Evolutionary conservation across 2,888 invertebrate species (phyloP).

Genomic region (Nowickia ferox): DNA sequence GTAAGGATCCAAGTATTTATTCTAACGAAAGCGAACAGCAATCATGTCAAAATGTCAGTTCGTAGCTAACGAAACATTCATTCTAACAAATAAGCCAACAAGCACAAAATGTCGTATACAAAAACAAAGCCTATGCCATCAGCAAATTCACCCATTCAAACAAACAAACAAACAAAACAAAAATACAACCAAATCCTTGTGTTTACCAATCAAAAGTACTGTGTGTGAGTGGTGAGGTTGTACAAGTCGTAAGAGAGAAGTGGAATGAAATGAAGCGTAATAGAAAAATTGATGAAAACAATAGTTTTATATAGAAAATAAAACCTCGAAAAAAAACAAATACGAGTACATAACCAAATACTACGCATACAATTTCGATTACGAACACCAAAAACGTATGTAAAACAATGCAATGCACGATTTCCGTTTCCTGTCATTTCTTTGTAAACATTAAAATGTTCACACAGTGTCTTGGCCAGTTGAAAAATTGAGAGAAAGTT

Average conservation of each 20-base stretch:
- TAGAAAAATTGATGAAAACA: slow-evolving; percentile 69
- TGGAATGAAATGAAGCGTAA: slow-evolving; percentile 50
- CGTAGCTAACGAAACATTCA: slow-evolving; percentile 33
- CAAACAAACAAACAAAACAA: not conserved
- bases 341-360: slow-evolving; percentile 10
- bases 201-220: slow-evolving; percentile 47
- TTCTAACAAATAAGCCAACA: slow-evolving; percentile 13
- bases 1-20: slow-evolving; percentile 29
- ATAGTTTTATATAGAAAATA: slow-evolving; percentile 60
- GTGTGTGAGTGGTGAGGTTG: not conserved
- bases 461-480: slow-evolving; percentile 12
- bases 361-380: slow-evolving; percentile 67
- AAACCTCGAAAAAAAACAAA: slow-evolving; percentile 5
- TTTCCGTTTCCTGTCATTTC: slow-evolving; percentile 69
- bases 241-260: slow-evolving; percentile 22
- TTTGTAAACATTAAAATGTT: slow-evolving; percentile 26
- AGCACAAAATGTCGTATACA: slow-evolving; percentile 15
- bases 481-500: not conserved
- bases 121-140: slow-evolving; percentile 64
- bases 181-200: slow-evolving; percentile 53
- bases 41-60: slow-evolving; percentile 65
- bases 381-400: slow-evolving; percentile 66
- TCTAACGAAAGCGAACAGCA: slow-evolving; percentile 56
- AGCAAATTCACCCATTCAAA: slow-evolving; percentile 9
- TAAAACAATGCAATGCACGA: slow-evolving; percentile 70